These are phyloP conservation scores for Acleris literana DNA, from an alignment of 2,888 invertebrate genomes.

Conservation along the genomic window DNA sequence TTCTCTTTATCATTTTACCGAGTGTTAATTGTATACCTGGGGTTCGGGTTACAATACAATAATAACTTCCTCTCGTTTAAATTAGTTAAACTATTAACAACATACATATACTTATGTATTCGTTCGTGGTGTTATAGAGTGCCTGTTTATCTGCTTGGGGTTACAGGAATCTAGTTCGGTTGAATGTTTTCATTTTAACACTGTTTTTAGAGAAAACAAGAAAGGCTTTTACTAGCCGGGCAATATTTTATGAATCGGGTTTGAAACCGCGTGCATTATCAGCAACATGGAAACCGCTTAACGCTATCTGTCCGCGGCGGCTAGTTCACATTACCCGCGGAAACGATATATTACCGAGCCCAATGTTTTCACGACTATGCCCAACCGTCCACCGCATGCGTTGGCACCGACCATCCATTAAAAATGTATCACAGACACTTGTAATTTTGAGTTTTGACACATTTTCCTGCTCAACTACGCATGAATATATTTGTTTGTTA, in stretches of 20 bases:
- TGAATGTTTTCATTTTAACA: too few relatives aligned
- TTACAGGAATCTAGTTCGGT: too few relatives aligned
- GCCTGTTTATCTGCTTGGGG: too few relatives aligned
- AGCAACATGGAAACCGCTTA: conserved; percentile 51
- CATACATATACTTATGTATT: too few relatives aligned
- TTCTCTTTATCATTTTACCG: conserved; percentile 56
- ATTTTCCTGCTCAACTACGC: too few relatives aligned
- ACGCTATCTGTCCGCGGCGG: conserved; percentile 55
- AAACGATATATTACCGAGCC: conserved; percentile 67
- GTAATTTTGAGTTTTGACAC: too few relatives aligned
- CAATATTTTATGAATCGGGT: conserved; percentile 19
- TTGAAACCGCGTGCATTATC: conserved; percentile 44
- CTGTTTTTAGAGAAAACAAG: too few relatives aligned
- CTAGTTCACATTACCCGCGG: conserved; percentile 72
- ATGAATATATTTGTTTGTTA: too few relatives aligned
- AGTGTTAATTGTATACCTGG: conserved; percentile 33
- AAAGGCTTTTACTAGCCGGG: not conserved
- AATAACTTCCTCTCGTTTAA: not conserved
- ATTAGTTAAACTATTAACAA: not conserved
- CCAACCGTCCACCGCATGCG: conserved; percentile 51
- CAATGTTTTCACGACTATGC: conserved; percentile 61
- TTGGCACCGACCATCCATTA: conserved; percentile 3
- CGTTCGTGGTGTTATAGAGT: too few relatives aligned
- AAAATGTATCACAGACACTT: conserved; percentile 2
- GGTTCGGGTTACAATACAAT: not conserved